These are phyloP conservation scores for Hapalemur alaotrensis DNA, from an alignment of 2,797 vertebrate genomes.

Conservation along the genomic window DNA sequence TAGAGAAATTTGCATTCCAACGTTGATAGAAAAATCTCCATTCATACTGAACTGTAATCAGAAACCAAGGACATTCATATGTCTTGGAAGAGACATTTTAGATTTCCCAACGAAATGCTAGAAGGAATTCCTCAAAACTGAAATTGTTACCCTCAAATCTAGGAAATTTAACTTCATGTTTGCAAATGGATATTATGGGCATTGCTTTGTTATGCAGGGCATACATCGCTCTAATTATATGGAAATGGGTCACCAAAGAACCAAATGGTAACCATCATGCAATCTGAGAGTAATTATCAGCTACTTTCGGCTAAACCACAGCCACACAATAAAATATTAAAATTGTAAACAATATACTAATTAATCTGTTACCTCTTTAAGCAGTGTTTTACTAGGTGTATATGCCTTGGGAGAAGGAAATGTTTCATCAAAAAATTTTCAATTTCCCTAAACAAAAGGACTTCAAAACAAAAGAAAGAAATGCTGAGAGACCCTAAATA, in stretches of 20 bases:
- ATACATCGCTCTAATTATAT: conserved; percentile 62
- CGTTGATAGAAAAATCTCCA: neutral
- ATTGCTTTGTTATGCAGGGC: conserved; percentile 63
- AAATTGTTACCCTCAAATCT: conserved; percentile 63
- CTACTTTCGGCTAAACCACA: conserved; percentile 68
- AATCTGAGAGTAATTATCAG: conserved; percentile 58
- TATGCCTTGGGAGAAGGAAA: neutral
- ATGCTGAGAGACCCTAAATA: neutral
- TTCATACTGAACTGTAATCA: neutral
- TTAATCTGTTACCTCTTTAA: conserved; percentile 62
- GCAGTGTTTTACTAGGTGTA: neutral
- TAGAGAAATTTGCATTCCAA: neutral
- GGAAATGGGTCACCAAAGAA: conserved; percentile 58
- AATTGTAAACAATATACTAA: conserved; percentile 62
- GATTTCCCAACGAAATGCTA: conserved; percentile 41
- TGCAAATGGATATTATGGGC: conserved; percentile 68
- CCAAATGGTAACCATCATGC: conserved; percentile 54
- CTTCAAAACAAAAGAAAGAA: conserved; percentile 33
- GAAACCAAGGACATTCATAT: neutral
- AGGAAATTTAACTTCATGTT: conserved; percentile 70
- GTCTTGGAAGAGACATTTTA: neutral
- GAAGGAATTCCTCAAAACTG: conserved; percentile 56
- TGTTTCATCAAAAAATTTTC: neutral
- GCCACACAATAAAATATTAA: conserved; percentile 68
- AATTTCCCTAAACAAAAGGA: neutral